Evolutionary conservation across 2,113 vertebrate species (phyloP), one percentile per base, ranked within the genome.

Genomic region (Daphoenositta chrysoptera): DNA sequence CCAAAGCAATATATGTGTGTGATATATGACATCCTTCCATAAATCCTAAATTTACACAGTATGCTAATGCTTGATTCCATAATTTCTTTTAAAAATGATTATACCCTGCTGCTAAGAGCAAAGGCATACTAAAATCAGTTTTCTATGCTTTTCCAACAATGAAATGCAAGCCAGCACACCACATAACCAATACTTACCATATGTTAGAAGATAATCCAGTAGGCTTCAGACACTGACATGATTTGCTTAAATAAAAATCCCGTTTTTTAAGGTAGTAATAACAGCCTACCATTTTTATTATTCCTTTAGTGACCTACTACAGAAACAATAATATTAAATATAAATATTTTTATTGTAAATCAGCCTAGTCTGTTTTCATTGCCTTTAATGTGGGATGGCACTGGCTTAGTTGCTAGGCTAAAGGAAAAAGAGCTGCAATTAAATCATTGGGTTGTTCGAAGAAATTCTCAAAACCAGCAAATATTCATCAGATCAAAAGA

Each of bases 81-180:
- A 96, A 95, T 97, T 97, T 97, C 95, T 97, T 97, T 96, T 94
- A 94, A 96, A 97, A 97, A 97, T 89, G 95, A 92, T 97, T 97
- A 97, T 96, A 94, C 61, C 93, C 84, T 97, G 87, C 81, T 97
- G 95, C 81, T 97, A 96, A 97, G 94, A 97, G 85, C 83, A 97
- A 97, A 98, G 90, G 76, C 93, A 96, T 93, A 94, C 68, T 94
- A 89, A 97, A 97, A 96, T 97, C 89, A 96, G 92, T 97, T 97
- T 97, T 98, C 96, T 97, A 93, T 97, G 96, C 90, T 97, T 97
- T 97, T 80, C 63, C 94, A 97, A 91, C 94, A 96, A 95, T 95
- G 93, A 96, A 90, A 89, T 97, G 80, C 78, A 97, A 97, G 94
- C 92, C 94, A 96, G 92, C 83, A 88, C 71, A 96, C 80, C 70